Percentiles rank a stretch among this genome's conserved stretches.
Conservation (phyloP, 2,113 vertebrate species). For the Chrysemys picta region DNA sequence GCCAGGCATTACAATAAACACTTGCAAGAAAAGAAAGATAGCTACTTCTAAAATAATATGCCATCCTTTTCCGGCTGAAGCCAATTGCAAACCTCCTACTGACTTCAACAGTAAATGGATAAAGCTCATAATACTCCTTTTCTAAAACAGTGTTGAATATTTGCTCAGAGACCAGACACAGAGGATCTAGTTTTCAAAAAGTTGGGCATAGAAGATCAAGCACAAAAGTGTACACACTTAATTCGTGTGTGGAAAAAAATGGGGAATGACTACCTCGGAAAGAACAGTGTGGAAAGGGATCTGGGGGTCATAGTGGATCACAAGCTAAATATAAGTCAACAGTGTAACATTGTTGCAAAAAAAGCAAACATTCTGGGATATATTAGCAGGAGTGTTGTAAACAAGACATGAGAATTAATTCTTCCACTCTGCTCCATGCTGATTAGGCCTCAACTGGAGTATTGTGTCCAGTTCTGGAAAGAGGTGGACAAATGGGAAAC, state of each 20-base stretch:
- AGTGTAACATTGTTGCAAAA: too few species aligned
- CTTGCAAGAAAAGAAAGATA: conserved; percentile 9
- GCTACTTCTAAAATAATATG: conserved; percentile 28
- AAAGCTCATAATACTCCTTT: neutral
- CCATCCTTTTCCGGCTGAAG: neutral
- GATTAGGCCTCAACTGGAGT: too few species aligned
- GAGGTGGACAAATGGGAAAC: too few species aligned
- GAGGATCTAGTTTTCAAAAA: neutral
- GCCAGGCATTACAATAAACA: conserved; percentile 26
- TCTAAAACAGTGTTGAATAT: rapidly evolving
- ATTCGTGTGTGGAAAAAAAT: too few species aligned
- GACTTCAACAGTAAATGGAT: rapidly evolving
- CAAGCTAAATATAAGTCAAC: too few species aligned
- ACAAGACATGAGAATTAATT: too few species aligned
- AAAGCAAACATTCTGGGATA: too few species aligned
- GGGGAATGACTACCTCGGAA: too few species aligned
- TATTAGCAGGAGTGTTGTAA: too few species aligned
- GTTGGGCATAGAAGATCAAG: neutral
- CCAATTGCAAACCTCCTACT: rapidly evolving
- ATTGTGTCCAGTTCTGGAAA: too few species aligned
- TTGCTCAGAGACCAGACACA: neutral
- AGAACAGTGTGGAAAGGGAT: too few species aligned
- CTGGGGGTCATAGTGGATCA: too few species aligned
- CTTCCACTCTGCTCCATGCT: neutral
- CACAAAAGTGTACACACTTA: rapidly evolving